A percentile compares a stretch with the other conserved stretches of the same genome.
Conservation (phyloP, 2,888 invertebrate species). For the Orthosia gracilis region DNA sequence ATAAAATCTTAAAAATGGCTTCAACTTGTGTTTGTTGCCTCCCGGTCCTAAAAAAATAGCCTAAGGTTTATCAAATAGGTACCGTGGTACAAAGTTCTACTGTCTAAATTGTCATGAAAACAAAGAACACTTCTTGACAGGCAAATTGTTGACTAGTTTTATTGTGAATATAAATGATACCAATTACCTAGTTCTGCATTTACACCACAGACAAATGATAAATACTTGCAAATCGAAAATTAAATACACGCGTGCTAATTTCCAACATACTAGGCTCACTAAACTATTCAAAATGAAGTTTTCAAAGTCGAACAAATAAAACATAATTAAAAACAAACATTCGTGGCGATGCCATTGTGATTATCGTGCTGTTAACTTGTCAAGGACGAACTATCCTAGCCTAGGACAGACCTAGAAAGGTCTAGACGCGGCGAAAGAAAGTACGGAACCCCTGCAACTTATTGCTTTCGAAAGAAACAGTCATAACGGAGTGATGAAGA, state of each 20-base stretch:
- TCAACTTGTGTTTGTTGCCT: not conserved
- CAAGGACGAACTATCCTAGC: slow-evolving; percentile 83
- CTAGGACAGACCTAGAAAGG: slow-evolving; percentile 59
- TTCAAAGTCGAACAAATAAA: slow-evolving; percentile 66
- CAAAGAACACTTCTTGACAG: not conserved
- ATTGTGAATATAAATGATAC: not conserved
- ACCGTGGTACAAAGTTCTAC: not conserved
- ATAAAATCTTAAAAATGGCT: not conserved
- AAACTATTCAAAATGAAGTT: slow-evolving; percentile 53
- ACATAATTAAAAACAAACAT: slow-evolving; percentile 65
- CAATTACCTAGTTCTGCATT: slow-evolving; percentile 16
- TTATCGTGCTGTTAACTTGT: slow-evolving; percentile 72
- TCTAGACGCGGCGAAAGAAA: slow-evolving; percentile 61
- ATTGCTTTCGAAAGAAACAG: not conserved
- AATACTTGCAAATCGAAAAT: slow-evolving; percentile 20
- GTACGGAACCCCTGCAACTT: not conserved
- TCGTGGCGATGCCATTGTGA: slow-evolving; percentile 62
- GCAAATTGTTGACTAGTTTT: slow-evolving; percentile 10
- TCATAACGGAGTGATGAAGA: not conserved
- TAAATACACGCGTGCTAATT: slow-evolving; percentile 29
- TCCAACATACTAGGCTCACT: not conserved
- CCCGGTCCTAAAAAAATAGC: not conserved
- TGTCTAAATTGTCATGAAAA: not conserved
- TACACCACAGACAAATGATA: not conserved
- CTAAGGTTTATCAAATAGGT: no score